Base-by-base conservation (phyloP, 1,140 invertebrate species). In the Agrypnia vestita region DNA sequence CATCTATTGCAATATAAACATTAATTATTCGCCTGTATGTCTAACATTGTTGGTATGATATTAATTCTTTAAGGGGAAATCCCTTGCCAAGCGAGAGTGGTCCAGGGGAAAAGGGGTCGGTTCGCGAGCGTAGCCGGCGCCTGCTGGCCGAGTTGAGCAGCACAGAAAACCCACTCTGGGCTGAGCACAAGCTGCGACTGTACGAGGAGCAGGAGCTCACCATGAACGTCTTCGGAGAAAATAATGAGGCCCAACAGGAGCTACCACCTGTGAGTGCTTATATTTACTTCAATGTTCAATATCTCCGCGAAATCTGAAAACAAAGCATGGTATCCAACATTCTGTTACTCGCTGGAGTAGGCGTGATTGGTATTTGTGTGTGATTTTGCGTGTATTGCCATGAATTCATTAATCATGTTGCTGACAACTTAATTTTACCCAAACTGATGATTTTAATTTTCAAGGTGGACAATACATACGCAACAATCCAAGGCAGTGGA, bases 121-220 rank as follows among this genome's bases (percentile, higher is more conserved):
- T 81, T n/a, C 62, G 77, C 55, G 76, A 79, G 17, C 49, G 82
- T 47, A 83, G 82, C 51, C 35, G 96, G 78, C 92, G 94, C 80
- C 94, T 96, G 53, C 93, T 96, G 35, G 95, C 96, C 84, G 95
- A 96, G 84, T 87, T 96, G 11, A 94, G 95, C 82, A 96, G 95
- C 3, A 97, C 96, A 0, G 96, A 97, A 87, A 97, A 97, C 91
- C 96, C 96, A 0, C 88, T 97, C 0, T 97, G 96, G 96, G 95
- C 97, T 59, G 96, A 97, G 90, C 96, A 96, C 84, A 97, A 97
- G 91, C 88, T 97, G 15, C 94, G 97, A 85, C 91, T 96, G 0
- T 97, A 97, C 85, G 96, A 97, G 86, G 96, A 97, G 85, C 96
- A 97, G 87, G 96, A 97, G 87, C 88, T 97, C 71, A 97, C 95